Evolutionary conservation across 2,113 vertebrate genomes (phyloP).

Genomic region (Chaetura pelagica): DNA sequence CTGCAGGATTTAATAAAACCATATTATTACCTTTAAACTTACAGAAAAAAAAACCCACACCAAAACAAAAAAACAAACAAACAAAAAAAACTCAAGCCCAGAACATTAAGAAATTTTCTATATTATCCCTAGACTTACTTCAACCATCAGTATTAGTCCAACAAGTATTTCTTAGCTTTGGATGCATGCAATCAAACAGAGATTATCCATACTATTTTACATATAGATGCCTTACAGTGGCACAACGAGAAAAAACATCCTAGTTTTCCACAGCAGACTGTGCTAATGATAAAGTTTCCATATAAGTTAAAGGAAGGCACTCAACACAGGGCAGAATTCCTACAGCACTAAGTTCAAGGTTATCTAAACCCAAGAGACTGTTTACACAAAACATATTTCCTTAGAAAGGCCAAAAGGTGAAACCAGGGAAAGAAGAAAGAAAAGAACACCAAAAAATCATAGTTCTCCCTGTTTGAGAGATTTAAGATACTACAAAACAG

Average conservation of each 20-base stretch:
- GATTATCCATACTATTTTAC: slow-evolving; percentile 1
- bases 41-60: neutral
- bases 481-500: neutral
- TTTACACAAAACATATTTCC: neutral
- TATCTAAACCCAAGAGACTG: neutral
- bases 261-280: neutral
- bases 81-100: neutral
- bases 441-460: neutral
- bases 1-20: neutral
- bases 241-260: neutral
- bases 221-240: neutral
- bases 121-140: neutral
- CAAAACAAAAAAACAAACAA: neutral
- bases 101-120: neutral
- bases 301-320: neutral
- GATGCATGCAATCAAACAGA: neutral
- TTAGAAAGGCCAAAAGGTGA: neutral
- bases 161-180: slow-evolving; percentile 1
- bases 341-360: slow-evolving; percentile 10
- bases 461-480: neutral
- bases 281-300: neutral
- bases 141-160: neutral
- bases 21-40: neutral
- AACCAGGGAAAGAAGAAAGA: neutral
- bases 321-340: neutral